These are phyloP conservation scores for Dioctria linearis DNA, from an alignment of 2,888 invertebrate species.

Conservation along the genomic window DNA sequence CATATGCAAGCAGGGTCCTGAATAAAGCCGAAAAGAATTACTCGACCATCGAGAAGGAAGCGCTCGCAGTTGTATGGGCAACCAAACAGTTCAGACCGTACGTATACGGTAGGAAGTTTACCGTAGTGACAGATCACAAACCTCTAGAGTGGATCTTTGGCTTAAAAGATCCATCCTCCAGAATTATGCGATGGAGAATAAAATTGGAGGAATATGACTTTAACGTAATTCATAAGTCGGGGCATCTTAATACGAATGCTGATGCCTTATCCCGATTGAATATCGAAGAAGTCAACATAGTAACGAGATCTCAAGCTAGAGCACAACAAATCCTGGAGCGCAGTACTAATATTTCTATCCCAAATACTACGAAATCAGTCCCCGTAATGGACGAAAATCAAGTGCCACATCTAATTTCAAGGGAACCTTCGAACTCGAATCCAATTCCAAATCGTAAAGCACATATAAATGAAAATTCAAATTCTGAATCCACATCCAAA, in stretches of 20 bases:
- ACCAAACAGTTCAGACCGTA: constrained; percentile 62
- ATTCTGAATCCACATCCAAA: no score
- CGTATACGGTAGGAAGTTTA: constrained; percentile 61
- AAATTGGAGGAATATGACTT: constrained; percentile 63
- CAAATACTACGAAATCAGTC: no score
- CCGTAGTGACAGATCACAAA: constrained; percentile 63
- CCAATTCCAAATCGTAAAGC: no score
- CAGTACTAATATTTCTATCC: no score
- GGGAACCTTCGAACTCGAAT: no score
- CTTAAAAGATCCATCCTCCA: constrained; percentile 60
- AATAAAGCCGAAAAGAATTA: constrained; percentile 60
- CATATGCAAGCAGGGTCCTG: constrained; percentile 56
- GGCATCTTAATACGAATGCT: constrained; percentile 58
- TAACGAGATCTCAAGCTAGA: no score
- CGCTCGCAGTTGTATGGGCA: constrained; percentile 60
- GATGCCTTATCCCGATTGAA: constrained; percentile 25
- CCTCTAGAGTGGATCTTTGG: constrained; percentile 61
- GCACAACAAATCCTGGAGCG: no score
- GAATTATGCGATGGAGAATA: constrained; percentile 62
- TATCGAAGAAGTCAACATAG: no score
- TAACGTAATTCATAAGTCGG: constrained; percentile 60
- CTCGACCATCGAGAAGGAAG: constrained; percentile 61
- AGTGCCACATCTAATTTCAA: no score
- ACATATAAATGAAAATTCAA: no score
- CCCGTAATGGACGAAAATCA: not conserved